Evolutionary conservation across 1,140 invertebrate genomes (phyloP).

Genomic region (Muscidifurax raptorellus): DNA sequence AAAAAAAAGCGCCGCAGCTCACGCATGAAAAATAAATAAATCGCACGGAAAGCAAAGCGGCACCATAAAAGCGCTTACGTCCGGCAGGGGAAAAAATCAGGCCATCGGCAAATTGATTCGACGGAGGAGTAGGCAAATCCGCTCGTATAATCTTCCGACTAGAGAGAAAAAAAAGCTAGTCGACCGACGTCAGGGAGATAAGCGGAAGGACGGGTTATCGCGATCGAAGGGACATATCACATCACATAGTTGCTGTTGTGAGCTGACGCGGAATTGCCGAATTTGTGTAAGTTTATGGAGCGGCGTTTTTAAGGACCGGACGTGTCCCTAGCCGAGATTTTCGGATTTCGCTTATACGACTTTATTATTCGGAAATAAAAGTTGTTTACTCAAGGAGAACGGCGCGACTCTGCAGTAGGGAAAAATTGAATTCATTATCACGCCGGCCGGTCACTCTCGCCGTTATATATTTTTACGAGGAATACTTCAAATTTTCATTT

Average conservation of each 20-base stretch:
- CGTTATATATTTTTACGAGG: too few relatives aligned
- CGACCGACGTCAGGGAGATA: background rate
- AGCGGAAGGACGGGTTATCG: background rate
- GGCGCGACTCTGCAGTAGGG: too few relatives aligned
- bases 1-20: too few relatives aligned
- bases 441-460: too few relatives aligned
- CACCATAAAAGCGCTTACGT: background rate
- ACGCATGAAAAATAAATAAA: background rate
- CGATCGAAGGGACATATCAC: background rate
- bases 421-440: too few relatives aligned
- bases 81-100: too few relatives aligned
- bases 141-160: background rate
- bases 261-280: too few relatives aligned
- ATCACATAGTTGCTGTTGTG: background rate
- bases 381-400: too few relatives aligned
- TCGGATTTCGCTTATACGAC: background rate
- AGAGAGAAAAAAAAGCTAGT: background rate
- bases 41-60: background rate
- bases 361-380: background rate
- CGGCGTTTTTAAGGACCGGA: background rate
- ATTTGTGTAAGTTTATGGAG: background rate
- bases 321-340: background rate
- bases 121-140: background rate
- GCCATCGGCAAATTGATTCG: background rate
- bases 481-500: background rate